Evolutionary conservation across 2,888 invertebrate genomes (phyloP).

Genomic region (Galeruca laticollis): DNA sequence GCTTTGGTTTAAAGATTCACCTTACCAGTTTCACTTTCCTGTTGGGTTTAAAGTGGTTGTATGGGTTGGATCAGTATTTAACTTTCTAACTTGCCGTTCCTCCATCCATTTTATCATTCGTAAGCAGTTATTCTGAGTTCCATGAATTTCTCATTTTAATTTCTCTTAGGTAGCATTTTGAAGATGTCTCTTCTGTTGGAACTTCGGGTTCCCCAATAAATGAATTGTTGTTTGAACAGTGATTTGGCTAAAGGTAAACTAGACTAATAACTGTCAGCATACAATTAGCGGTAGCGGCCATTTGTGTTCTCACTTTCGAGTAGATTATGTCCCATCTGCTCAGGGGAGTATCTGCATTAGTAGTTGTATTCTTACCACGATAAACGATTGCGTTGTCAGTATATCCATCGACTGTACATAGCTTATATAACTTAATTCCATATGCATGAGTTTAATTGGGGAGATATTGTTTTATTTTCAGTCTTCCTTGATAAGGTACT

Average conservation of each 20-base stretch:
- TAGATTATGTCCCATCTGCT: too few species aligned
- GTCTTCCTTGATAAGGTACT: slow-evolving; percentile 5
- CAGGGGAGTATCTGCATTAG: too few species aligned
- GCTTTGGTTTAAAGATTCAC: slow-evolving; percentile 32
- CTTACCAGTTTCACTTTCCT: slow-evolving; percentile 7
- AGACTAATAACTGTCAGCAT: too few species aligned
- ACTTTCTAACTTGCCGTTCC: slow-evolving; percentile 1
- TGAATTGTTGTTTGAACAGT: too few species aligned
- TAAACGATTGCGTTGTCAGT: too few species aligned
- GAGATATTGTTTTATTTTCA: neutral
- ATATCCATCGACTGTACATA: neutral
- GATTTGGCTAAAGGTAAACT: too few species aligned
- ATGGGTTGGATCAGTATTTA: slow-evolving; percentile 14
- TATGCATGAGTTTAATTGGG: slow-evolving; percentile 10
- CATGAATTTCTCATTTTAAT: slow-evolving; percentile 3
- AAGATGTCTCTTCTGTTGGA: too few species aligned
- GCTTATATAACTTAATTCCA: slow-evolving; percentile 1
- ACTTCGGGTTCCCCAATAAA: too few species aligned
- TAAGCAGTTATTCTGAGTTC: neutral
- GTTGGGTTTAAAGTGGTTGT: neutral
- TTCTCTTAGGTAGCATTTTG: too few species aligned
- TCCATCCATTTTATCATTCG: slow-evolving; percentile 17
- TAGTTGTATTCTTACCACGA: too few species aligned
- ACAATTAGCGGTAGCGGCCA: too few species aligned
- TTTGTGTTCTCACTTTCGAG: too few species aligned